These are phyloP conservation scores for Anseranas semipalmata DNA, from an alignment of 2,113 vertebrate species.

Conservation along the genomic window DNA sequence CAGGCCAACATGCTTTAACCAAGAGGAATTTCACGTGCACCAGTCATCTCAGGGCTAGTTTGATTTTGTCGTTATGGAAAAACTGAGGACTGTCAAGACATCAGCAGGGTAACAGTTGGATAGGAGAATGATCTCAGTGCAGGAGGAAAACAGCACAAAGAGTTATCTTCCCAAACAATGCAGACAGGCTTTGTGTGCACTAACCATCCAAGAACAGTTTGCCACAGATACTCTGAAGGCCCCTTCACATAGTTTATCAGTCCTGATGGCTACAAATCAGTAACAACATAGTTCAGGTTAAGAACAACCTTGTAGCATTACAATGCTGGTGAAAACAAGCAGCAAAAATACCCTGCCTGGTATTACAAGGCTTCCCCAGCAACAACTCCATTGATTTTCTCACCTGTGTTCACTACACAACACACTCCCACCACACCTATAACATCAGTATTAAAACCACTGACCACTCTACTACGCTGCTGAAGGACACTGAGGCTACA, in stretches of 20 bases:
- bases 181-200: background rate
- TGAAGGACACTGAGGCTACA: background rate
- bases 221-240: background rate
- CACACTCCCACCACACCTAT: background rate
- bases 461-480: background rate
- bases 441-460: background rate
- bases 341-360: background rate
- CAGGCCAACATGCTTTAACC: background rate
- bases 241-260: background rate
- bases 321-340: background rate
- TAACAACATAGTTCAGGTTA: background rate
- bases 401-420: background rate
- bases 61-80: slow-evolving; percentile 60
- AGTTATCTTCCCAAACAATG: slow-evolving; percentile 14
- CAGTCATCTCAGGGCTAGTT: background rate
- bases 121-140: slow-evolving; percentile 8
- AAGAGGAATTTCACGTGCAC: slow-evolving; percentile 3
- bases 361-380: background rate
- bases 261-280: background rate
- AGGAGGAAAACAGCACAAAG: slow-evolving; percentile 3
- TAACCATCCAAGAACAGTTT: background rate
- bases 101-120: slow-evolving; percentile 24
- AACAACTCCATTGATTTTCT: background rate
- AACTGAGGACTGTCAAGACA: slow-evolving; percentile 40
- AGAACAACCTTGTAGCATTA: background rate